phyloP scores from a whole-genome alignment of 2,888 invertebrate species.

The Acrobasis consociella region DNA sequence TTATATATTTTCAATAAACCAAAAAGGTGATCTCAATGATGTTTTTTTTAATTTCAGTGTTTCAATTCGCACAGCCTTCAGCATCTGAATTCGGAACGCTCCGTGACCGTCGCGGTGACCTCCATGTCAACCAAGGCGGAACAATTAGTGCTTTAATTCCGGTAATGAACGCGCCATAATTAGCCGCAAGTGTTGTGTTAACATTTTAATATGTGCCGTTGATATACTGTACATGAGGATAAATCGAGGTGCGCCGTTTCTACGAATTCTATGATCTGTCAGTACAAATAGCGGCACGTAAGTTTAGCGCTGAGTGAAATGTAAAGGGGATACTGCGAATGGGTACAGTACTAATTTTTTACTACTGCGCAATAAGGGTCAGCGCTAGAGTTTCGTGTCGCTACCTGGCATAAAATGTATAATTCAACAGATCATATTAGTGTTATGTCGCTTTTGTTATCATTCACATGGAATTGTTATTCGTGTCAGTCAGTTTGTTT shows the following conservation, averaged over 20 bases:
- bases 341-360: too few relatives aligned
- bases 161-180: slow-evolving; percentile 29
- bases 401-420: too few relatives aligned
- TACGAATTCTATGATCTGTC: too few relatives aligned
- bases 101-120: slow-evolving; percentile 32
- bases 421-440: background rate
- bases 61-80: slow-evolving; percentile 1
- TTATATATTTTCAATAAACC: too few relatives aligned
- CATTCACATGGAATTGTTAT: background rate
- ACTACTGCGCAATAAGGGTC: too few relatives aligned
- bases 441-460: background rate
- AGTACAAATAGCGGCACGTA: too few relatives aligned
- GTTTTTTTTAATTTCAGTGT: background rate
- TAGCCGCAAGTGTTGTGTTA: slow-evolving; percentile 25
- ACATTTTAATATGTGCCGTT: slow-evolving; percentile 16
- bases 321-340: too few relatives aligned
- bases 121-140: slow-evolving; percentile 35
- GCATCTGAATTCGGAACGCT: slow-evolving; percentile 14
- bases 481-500: background rate
- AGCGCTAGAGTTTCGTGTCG: too few relatives aligned
- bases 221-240: background rate
- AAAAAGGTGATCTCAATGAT: background rate
- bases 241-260: too few relatives aligned
- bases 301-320: too few relatives aligned
- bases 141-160: slow-evolving; percentile 33